phyloP scores from a whole-genome alignment of 2,888 invertebrate species.

The Belgica antarctica region DNA sequence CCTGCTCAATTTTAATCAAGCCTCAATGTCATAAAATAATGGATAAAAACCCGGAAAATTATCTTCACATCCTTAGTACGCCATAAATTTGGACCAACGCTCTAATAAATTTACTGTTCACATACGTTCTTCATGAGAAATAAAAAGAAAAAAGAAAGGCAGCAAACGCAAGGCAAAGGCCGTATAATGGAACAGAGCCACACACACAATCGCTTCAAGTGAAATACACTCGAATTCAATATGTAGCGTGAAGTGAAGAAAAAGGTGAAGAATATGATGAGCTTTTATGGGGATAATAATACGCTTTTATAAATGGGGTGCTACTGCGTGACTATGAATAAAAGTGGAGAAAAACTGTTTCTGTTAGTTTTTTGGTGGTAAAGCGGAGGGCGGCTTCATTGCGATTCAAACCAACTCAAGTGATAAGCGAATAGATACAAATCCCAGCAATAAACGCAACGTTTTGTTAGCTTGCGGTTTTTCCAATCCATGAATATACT shows the following conservation, averaged over 20 bases:
- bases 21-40: neutral
- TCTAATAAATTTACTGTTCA: slow-evolving; percentile 14
- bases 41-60: neutral
- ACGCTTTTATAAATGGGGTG: neutral
- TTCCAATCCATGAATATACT: neutral
- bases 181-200: too few species aligned
- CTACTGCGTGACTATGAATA: slow-evolving; percentile 1
- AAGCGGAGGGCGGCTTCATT: neutral
- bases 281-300: neutral
- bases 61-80: neutral
- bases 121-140: neutral
- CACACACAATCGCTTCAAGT: slow-evolving; percentile 1
- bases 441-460: slow-evolving; percentile 1
- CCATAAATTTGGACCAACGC: neutral
- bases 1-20: neutral
- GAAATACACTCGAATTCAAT: neutral
- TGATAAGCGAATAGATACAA: neutral
- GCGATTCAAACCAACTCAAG: neutral
- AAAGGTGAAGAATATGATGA: neutral
- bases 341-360: too few species aligned
- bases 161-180: too few species aligned
- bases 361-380: too few species aligned
- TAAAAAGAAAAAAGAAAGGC: neutral
- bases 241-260: neutral
- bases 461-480: neutral